Conservation (phyloP, 2,797 vertebrate species). For the Lepilemur ruficaudatus region DNA sequence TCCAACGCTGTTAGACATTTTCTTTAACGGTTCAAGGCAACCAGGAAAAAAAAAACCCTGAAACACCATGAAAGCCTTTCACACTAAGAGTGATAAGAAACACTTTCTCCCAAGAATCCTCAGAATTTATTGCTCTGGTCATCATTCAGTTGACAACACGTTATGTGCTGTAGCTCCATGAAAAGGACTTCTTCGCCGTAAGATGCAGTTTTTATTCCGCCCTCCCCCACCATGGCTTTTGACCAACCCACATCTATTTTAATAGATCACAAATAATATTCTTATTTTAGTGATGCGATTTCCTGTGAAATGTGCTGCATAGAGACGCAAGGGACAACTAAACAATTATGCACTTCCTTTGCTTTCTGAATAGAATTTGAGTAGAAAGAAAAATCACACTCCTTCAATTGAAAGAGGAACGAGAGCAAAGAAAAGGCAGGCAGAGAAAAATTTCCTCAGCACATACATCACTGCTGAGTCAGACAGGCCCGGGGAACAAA, state of each 20-base stretch:
- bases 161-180: background rate
- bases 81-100: background rate
- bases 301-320: conserved; percentile 20
- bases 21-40: conserved; percentile 43
- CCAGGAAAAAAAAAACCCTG: background rate
- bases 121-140: conserved; percentile 12
- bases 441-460: conserved; percentile 35
- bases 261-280: conserved; percentile 31
- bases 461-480: conserved; percentile 59
- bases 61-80: conserved; percentile 25
- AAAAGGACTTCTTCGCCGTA: background rate
- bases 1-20: conserved; percentile 38
- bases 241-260: conserved; percentile 4
- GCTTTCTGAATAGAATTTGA: conserved; percentile 42
- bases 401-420: conserved; percentile 44
- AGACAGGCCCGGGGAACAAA: background rate
- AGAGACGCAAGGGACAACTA: background rate
- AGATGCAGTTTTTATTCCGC: background rate
- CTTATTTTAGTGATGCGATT: conserved; percentile 36
- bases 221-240: background rate
- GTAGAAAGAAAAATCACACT: conserved; percentile 46
- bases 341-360: conserved; percentile 42
- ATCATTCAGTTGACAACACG: background rate
- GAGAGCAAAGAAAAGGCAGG: conserved; percentile 21
- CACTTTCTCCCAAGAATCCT: conserved; percentile 24